These are phyloP conservation scores for Girardinus metallicus DNA, from an alignment of 2,797 vertebrate species.

Conservation along the genomic window DNA sequence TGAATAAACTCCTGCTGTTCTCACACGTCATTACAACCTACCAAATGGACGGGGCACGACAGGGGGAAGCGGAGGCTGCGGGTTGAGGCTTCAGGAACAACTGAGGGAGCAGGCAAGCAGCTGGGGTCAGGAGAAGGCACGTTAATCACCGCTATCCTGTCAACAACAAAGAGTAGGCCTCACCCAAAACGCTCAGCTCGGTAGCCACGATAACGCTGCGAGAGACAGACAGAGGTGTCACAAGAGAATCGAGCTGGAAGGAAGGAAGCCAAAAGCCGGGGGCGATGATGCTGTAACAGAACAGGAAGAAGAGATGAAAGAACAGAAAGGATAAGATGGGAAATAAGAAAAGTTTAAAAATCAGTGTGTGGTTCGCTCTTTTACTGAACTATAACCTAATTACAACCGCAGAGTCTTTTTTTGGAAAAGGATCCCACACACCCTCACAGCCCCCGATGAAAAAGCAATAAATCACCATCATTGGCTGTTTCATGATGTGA, in stretches of 20 bases:
- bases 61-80: slow-evolving; percentile 44
- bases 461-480: slow-evolving; percentile 57
- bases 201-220: slow-evolving; percentile 75
- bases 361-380: slow-evolving; percentile 47
- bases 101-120: slow-evolving; percentile 63
- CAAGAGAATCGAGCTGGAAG: slow-evolving; percentile 41
- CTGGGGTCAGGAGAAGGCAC: slow-evolving; percentile 80
- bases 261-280: slow-evolving; percentile 61
- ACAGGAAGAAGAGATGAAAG: slow-evolving; percentile 32
- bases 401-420: slow-evolving; percentile 40
- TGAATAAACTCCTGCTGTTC: slow-evolving; percentile 58
- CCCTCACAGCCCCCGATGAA: slow-evolving; percentile 50
- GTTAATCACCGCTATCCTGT: slow-evolving; percentile 82
- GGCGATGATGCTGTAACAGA: slow-evolving; percentile 69
- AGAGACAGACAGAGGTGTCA: slow-evolving; percentile 73
- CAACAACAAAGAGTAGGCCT: slow-evolving; percentile 81
- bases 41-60: slow-evolving; percentile 39
- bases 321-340: background rate
- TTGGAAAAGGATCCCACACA: slow-evolving; percentile 46
- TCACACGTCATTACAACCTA: slow-evolving; percentile 66
- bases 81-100: slow-evolving; percentile 65
- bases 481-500: slow-evolving; percentile 57
- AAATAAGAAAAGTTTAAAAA: slow-evolving; percentile 8
- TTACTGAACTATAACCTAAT: slow-evolving; percentile 61
- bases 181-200: slow-evolving; percentile 69